phyloP scores from a whole-genome alignment of 2,113 vertebrate genomes.

The Trichomycterus rosablanca region DNA sequence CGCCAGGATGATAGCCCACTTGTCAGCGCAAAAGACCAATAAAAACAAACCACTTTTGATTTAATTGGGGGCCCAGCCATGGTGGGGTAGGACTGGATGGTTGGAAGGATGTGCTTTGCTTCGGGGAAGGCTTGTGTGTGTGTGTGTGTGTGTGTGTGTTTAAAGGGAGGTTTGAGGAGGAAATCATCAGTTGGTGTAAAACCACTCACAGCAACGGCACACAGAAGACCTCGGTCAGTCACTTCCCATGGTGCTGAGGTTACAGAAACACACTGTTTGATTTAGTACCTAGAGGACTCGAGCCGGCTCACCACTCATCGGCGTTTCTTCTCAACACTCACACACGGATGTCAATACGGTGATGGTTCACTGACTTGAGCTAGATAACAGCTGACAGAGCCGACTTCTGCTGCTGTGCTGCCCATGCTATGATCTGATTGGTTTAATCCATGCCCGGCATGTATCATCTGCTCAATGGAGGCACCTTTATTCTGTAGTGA shows the following conservation, averaged over 20 bases:
- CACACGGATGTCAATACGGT: slow-evolving; percentile 29
- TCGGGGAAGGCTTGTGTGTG: slow-evolving; percentile 32
- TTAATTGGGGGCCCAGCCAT: slow-evolving; percentile 95
- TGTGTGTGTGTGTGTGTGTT: slow-evolving; percentile 45
- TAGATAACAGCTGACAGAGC: slow-evolving; percentile 44
- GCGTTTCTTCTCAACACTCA: slow-evolving; percentile 41
- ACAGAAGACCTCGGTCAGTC: slow-evolving; percentile 40
- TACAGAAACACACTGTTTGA: slow-evolving; percentile 45
- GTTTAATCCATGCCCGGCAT: slow-evolving; percentile 25
- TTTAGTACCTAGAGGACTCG: slow-evolving; percentile 37
- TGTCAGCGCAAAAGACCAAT: slow-evolving; percentile 99
- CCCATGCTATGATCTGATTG: slow-evolving; percentile 7
- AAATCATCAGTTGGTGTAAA: slow-evolving; percentile 65
- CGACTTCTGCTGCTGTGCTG: slow-evolving; percentile 32
- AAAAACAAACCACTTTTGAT: slow-evolving; percentile 99
- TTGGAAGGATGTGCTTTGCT: slow-evolving; percentile 36
- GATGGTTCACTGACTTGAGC: slow-evolving; percentile 32
- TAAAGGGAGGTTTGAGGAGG: slow-evolving; percentile 65
- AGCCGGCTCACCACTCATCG: slow-evolving; percentile 42
- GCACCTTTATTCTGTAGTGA: slow-evolving; percentile 6
- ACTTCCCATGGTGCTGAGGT: slow-evolving; percentile 47
- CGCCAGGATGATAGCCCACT: slow-evolving; percentile 99
- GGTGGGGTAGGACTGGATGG: slow-evolving; percentile 40
- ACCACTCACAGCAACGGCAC: slow-evolving; percentile 39
- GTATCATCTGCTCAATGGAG: slow-evolving; percentile 22